Conservation (phyloP, 2,888 invertebrate species). For the Brenthis ino region DNA sequence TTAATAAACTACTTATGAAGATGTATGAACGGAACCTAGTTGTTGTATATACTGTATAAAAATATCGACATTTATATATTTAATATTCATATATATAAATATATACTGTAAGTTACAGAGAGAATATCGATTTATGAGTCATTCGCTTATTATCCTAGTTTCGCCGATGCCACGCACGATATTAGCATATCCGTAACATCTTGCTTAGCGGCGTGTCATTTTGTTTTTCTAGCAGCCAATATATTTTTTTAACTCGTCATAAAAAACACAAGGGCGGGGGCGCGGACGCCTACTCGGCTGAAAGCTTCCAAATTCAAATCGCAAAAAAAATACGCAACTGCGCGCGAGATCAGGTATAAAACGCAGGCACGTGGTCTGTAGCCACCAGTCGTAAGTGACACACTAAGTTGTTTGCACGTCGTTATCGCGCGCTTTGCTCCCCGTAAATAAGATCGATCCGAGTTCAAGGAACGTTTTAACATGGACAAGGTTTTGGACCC, state of each 20-base stretch:
- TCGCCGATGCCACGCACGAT: not conserved
- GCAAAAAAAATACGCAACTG: conserved; percentile 78
- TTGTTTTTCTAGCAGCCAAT: conserved; percentile 44
- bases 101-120: not conserved
- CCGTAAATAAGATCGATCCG: conserved; percentile 78
- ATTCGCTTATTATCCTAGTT: conserved; percentile 18
- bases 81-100: not conserved
- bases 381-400: conserved; percentile 68
- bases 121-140: conserved; percentile 14
- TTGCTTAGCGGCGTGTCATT: conserved; percentile 49
- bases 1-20: no score
- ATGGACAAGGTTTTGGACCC: conserved; percentile 78
- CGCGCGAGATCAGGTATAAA: conserved; percentile 71
- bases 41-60: no score
- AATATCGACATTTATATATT: no score
- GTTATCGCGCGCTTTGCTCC: conserved; percentile 52
- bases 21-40: no score
- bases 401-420: conserved; percentile 60
- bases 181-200: conserved; percentile 31
- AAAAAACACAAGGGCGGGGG: conserved; percentile 69
- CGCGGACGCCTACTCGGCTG: conserved; percentile 73
- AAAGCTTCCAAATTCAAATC: conserved; percentile 80
- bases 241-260: conserved; percentile 46
- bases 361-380: conserved; percentile 69
- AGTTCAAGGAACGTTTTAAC: conserved; percentile 57